phyloP scores from a whole-genome alignment of 1,140 invertebrate genomes.

The Drosophila trapezifrons region DNA sequence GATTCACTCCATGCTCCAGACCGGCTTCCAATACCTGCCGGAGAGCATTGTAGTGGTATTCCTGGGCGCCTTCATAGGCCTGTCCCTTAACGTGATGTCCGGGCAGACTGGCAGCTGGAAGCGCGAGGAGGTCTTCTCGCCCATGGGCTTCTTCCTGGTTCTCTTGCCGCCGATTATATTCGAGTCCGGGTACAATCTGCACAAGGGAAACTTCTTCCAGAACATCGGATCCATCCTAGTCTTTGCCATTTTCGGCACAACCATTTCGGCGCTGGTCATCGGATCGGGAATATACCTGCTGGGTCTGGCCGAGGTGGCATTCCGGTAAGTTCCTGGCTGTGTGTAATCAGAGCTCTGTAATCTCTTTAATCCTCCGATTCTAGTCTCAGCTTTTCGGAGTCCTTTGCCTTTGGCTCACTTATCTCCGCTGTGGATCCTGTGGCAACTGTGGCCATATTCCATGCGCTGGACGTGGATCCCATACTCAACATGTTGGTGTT shows the following conservation, averaged over 20 bases:
- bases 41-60: constrained; percentile 99
- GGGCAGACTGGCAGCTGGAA: constrained; percentile 96
- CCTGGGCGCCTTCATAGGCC: constrained; percentile 95
- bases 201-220: constrained; percentile 99
- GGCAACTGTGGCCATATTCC: constrained; percentile 98
- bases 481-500: constrained; percentile 99
- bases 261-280: constrained; percentile 95
- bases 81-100: constrained; percentile 95
- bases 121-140: constrained; percentile 98
- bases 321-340: constrained; percentile 84
- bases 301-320: constrained; percentile 94
- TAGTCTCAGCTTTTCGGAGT: constrained; percentile 92
- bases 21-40: constrained; percentile 97
- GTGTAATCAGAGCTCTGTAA: too few relatives aligned
- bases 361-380: background rate
- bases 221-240: constrained; percentile 97
- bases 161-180: constrained; percentile 99
- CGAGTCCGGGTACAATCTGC: constrained; percentile 99
- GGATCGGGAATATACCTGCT: constrained; percentile 97
- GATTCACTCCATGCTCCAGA: constrained; percentile 97
- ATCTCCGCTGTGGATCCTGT: constrained; percentile 99
- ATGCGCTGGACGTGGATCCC: constrained; percentile 96
- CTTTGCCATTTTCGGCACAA: constrained; percentile 98
- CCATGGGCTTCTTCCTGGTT: constrained; percentile 98
- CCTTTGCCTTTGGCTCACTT: constrained; percentile 97